Percentiles rank a stretch among this genome's conserved stretches.
phyloP scores from a whole-genome alignment of 37 sponge, comb jelly and placozoan species.

The Oopsacas minuta region DNA sequence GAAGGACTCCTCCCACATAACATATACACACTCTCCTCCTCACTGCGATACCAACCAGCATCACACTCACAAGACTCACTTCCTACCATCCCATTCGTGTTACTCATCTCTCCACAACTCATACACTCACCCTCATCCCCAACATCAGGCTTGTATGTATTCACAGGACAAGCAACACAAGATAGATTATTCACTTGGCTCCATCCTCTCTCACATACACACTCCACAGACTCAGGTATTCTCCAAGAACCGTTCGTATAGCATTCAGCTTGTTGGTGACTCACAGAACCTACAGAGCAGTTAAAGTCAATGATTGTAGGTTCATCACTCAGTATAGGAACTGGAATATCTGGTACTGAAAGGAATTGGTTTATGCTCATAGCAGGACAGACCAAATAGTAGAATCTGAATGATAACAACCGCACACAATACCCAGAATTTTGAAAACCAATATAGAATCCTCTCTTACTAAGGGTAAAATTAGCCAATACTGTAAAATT shows the following conservation, averaged over 20 bases:
- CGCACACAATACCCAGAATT: neutral
- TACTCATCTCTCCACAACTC: neutral
- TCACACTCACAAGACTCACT: neutral
- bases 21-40: conserved; percentile 1
- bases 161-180: neutral
- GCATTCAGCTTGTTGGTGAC: neutral
- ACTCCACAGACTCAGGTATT: neutral
- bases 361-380: neutral
- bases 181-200: neutral
- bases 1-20: conserved; percentile 4
- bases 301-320: neutral
- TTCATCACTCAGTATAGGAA: neutral
- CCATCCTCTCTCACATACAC: neutral
- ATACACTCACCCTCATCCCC: neutral
- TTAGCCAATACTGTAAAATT: neutral
- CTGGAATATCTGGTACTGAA: neutral
- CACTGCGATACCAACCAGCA: neutral
- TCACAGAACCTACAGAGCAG: neutral
- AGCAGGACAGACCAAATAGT: neutral
- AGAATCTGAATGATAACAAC: neutral
- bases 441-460: neutral
- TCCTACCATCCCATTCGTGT: neutral
- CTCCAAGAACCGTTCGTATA: neutral
- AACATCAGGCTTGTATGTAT: neutral
- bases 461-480: neutral